Evolutionary conservation across 1,140 invertebrate species (phyloP), one percentile per base, ranked within the genome.

Genomic region (Sycophila sp.): DNA sequence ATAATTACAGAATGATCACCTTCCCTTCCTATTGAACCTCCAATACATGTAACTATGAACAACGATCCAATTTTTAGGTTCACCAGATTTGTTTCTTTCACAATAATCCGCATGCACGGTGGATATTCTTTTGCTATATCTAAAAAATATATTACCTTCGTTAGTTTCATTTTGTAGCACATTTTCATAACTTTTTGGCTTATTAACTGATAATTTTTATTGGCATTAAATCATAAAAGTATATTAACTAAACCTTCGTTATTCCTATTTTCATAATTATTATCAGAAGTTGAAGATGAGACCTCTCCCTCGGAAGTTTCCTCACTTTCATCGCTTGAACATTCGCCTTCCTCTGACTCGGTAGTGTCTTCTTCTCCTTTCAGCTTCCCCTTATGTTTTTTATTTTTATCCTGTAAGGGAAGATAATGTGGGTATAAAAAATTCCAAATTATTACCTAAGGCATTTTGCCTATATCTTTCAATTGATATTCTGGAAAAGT

Each of bases 71-170:
- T 81, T 83, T 92, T 92, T 15, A 97, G 74, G 68, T 89, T 88
- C 30, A 88, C 77, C 49, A 92, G 73, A 64, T 87, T 89, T 0
- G 94, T 94, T 77, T 94, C 90, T 73, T 91, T 89, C 0, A 97
- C 92, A 63, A 97, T 93, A n/a, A 96, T 88, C 22, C 96, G 87
- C 82, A 98, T 92, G 75, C 94, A 96, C 0, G 96, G 95, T 11
- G 94, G 93, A 86, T 92, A 94, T 47, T 87, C 88, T 80, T 90
- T 91, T 1, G 90, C 89, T 53, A 92, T 80, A 80, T 94, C 92
- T 94, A 80, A 6, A 89, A 53, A 73, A 59, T 56, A 30, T 72
- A 71, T 4, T n/a, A 53, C 28, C 26, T 53, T 26, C 19, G 28
- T 53, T 24, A 8, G 24, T 53, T 32, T 10, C 15, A 28, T 47